A percentile compares a stretch with the other conserved stretches of the same genome.
Evolutionary conservation across 1,140 invertebrate species (phyloP).

Genomic region (Sminthurinus signatus): DNA sequence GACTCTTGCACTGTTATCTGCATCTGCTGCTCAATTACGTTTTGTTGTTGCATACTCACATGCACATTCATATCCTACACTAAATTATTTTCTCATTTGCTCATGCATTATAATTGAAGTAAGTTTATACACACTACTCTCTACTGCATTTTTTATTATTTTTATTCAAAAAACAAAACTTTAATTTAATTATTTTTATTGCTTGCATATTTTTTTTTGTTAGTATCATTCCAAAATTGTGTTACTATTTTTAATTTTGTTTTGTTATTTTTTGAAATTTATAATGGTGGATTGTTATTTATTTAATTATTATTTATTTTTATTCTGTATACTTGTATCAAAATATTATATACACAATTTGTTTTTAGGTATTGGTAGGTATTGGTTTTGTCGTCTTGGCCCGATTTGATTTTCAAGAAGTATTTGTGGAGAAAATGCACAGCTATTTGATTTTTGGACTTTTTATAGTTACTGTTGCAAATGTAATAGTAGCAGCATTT

Average conservation of each 20-base stretch:
- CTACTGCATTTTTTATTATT: too few relatives aligned
- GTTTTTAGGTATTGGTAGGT: too few relatives aligned
- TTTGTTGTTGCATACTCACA: constrained; percentile 34
- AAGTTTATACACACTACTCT: constrained; percentile 13
- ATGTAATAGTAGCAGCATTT: constrained; percentile 37
- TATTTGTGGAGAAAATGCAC: constrained; percentile 22
- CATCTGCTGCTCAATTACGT: constrained; percentile 38
- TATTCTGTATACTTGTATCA: too few relatives aligned
- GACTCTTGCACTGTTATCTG: constrained; percentile 35
- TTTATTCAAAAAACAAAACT: too few relatives aligned
- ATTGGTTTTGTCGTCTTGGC: constrained; percentile 35
- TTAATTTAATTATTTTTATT: too few relatives aligned
- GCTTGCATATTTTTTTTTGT: too few relatives aligned
- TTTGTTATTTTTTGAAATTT: too few relatives aligned
- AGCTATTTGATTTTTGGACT: constrained; percentile 39
- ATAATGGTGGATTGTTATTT: too few relatives aligned
- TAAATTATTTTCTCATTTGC: constrained; percentile 40
- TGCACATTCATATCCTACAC: constrained; percentile 32
- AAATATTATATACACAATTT: too few relatives aligned
- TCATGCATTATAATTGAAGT: constrained; percentile 38
- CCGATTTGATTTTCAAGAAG: constrained; percentile 21
- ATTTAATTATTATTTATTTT: too few relatives aligned
- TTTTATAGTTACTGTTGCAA: constrained; percentile 29
- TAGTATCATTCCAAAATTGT: too few relatives aligned
- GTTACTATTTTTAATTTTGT: too few relatives aligned